Evolutionary conservation across 1,140 invertebrate species (phyloP).

Genomic region (Metopolophium dirhodum): DNA sequence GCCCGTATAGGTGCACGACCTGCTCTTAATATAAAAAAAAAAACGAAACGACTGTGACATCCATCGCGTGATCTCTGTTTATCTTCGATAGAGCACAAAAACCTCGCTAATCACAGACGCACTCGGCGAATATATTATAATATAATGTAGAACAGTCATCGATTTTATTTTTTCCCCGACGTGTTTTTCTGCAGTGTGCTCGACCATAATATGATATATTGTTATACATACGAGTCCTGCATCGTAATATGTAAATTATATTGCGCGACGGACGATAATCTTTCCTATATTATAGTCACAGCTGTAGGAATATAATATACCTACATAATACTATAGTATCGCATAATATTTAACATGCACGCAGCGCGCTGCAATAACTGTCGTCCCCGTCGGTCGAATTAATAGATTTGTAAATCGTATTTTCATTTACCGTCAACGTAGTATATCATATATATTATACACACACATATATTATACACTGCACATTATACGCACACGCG

Average conservation of each 20-base stretch:
- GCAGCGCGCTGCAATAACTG: not conserved
- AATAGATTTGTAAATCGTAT: slow-evolving; percentile 7
- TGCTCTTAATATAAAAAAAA: not conserved
- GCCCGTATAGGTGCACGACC: not conserved
- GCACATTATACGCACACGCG: too few relatives aligned
- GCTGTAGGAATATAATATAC: not conserved
- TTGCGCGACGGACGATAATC: not conserved
- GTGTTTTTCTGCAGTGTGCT: not conserved
- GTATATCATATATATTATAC: too few relatives aligned
- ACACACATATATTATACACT: too few relatives aligned
- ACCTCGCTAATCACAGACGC: not conserved
- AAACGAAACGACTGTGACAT: not conserved
- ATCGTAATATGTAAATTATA: slow-evolving; percentile 1
- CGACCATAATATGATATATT: not conserved
- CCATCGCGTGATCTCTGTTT: too few relatives aligned
- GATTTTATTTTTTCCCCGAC: not conserved
- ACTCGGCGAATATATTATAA: not conserved
- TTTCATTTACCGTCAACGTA: not conserved
- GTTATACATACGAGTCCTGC: not conserved
- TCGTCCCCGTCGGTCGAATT: not conserved
- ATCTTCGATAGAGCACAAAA: too few relatives aligned
- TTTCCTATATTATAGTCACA: not conserved
- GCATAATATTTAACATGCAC: not conserved
- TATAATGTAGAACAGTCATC: not conserved
- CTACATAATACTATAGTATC: not conserved